Percentiles rank a stretch among this genome's conserved stretches.
Evolutionary conservation across 2,113 vertebrate species (phyloP).

Genomic region (Albula goreensis): DNA sequence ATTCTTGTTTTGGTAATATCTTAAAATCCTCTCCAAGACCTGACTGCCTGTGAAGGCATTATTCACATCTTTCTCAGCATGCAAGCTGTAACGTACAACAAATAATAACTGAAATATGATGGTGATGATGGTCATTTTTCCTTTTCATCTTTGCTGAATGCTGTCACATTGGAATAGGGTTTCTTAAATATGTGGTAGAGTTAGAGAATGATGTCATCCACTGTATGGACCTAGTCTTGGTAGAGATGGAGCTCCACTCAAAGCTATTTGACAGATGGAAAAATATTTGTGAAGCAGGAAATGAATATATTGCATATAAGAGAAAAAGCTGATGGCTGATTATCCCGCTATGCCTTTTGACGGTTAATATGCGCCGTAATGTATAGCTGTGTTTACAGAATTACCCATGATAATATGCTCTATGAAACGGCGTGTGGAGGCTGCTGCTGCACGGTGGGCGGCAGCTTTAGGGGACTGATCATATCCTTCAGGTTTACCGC

Average conservation of each 20-base stretch:
- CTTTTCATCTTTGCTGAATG: background rate
- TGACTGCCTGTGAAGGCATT: background rate
- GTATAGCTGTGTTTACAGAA: background rate
- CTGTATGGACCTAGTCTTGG: background rate
- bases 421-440: background rate
- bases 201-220: background rate
- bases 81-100: background rate
- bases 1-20: background rate
- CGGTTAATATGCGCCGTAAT: background rate
- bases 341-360: slow-evolving; percentile 21
- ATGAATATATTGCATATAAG: background rate
- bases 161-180: background rate
- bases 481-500: background rate
- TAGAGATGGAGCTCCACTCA: background rate
- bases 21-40: background rate
- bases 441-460: background rate
- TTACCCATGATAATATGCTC: background rate
- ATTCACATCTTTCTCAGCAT: background rate
- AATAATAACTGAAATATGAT: background rate
- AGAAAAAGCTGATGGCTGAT: slow-evolving; percentile 9
- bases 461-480: background rate
- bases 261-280: background rate
- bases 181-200: background rate
- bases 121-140: background rate
- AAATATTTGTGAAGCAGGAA: slow-evolving; percentile 25